A percentile compares a stretch with the other conserved stretches of the same genome.
phyloP scores from a whole-genome alignment of 2,113 vertebrate genomes.

The Arothron firmamentum region DNA sequence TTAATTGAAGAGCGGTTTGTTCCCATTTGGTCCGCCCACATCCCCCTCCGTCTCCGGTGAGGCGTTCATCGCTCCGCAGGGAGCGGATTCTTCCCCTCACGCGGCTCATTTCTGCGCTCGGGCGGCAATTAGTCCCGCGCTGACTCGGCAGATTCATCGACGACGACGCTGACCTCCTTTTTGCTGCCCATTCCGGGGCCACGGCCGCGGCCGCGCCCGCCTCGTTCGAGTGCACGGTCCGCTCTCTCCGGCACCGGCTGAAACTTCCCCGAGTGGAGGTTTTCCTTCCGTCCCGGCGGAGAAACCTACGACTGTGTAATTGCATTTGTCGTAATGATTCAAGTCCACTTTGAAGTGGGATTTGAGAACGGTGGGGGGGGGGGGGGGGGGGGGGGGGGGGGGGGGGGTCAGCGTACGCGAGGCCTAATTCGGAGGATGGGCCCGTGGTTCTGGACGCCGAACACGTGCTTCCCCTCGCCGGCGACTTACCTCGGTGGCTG shows the following conservation, averaged over 20 bases:
- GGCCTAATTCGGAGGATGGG: background rate
- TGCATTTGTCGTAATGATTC: constrained; percentile 33
- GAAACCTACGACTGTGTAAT: constrained; percentile 37
- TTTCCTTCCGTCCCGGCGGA: constrained; percentile 16
- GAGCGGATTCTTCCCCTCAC: constrained; percentile 37
- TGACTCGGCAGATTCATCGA: constrained; percentile 59
- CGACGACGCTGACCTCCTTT: constrained; percentile 53
- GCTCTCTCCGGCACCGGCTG: constrained; percentile 14
- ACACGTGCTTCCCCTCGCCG: constrained; percentile 29
- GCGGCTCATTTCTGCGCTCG: constrained; percentile 39
- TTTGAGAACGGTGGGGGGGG: no score
- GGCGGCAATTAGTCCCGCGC: constrained; percentile 62
- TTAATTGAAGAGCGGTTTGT: constrained; percentile 52
- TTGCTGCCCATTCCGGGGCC: constrained; percentile 51
- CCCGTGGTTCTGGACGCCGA: constrained; percentile 36
- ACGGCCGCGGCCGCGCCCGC: constrained; percentile 14
- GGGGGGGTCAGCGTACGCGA: constrained; percentile 29
- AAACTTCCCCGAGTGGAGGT: constrained; percentile 39
- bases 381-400: no score
- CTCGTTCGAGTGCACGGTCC: constrained; percentile 26
- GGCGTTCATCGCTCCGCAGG: constrained; percentile 26
- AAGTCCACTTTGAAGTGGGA: constrained; percentile 50
- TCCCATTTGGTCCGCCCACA: constrained; percentile 39
- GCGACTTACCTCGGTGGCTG: constrained; percentile 86
- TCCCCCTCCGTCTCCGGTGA: constrained; percentile 33